These are phyloP conservation scores for Saccostrea glomerata DNA, from an alignment of 1,140 invertebrate species.

Conservation along the genomic window DNA sequence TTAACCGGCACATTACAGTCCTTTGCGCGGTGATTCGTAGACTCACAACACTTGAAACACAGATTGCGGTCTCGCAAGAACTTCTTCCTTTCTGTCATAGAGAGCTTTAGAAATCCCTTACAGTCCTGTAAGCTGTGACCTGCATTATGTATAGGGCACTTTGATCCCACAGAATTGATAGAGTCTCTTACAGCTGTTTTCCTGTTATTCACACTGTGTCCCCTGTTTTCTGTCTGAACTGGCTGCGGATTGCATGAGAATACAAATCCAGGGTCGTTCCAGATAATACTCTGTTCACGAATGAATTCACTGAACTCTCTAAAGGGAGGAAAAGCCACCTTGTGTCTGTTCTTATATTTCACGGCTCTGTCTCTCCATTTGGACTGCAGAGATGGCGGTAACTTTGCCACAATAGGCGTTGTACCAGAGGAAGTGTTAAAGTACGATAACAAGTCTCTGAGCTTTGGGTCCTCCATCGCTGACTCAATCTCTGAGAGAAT, in stretches of 20 bases:
- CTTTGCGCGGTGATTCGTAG: not conserved
- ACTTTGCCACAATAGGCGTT: not conserved
- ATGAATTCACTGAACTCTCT: too few species aligned
- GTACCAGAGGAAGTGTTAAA: not conserved
- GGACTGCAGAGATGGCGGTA: not conserved
- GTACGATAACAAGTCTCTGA: not conserved
- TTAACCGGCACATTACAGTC: not conserved
- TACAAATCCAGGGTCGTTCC: not conserved
- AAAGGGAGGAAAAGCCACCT: not conserved
- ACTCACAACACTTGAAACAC: slow-evolving; percentile 44
- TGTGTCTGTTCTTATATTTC: not conserved
- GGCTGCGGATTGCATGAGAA: too few species aligned
- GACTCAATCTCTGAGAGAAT: not conserved
- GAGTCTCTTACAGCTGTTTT: not conserved
- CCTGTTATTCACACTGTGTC: not conserved
- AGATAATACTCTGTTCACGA: not conserved
- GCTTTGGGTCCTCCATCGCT: not conserved
- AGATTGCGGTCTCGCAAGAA: slow-evolving; percentile 19
- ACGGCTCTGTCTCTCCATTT: not conserved
- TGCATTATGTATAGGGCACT: not conserved
- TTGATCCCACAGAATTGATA: not conserved
- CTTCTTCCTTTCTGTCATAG: slow-evolving; percentile 37
- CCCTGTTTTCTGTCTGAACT: not conserved
- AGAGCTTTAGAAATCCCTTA: slow-evolving; percentile 13
- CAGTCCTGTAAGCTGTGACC: slow-evolving; percentile 38